These are phyloP conservation scores for Pangasius sanitwongsei DNA, from an alignment of 2,797 vertebrate genomes.

Conservation along the genomic window DNA sequence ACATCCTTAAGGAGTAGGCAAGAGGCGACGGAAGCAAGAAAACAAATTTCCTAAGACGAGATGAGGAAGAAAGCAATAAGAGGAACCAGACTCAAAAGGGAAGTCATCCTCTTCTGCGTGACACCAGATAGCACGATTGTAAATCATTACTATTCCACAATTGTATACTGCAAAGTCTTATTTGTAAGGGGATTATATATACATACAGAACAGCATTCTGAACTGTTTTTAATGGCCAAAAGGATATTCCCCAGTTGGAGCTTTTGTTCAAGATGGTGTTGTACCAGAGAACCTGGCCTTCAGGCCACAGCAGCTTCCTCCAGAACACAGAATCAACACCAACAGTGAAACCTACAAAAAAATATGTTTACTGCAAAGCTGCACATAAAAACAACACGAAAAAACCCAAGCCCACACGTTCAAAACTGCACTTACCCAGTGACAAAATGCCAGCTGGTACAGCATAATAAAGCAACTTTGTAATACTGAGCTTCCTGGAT, in stretches of 20 bases:
- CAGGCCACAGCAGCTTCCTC: conserved; percentile 88
- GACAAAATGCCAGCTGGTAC: conserved; percentile 84
- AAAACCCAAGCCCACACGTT: neutral
- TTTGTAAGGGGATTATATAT: neutral
- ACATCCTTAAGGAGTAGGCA: neutral
- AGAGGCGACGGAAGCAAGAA: neutral
- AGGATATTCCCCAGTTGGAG: conserved; percentile 98
- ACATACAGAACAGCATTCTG: neutral
- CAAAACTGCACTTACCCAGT: conserved; percentile 77
- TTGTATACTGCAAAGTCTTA: neutral
- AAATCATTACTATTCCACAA: neutral
- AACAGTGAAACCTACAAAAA: conserved; percentile 81
- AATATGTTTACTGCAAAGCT: neutral
- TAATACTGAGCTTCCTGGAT: conserved; percentile 76
- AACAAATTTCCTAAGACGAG: neutral
- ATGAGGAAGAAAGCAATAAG: conserved; percentile 6
- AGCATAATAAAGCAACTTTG: conserved; percentile 77
- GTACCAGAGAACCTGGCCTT: conserved; percentile 95
- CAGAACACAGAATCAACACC: conserved; percentile 88
- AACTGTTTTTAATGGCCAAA: conserved; percentile 50
- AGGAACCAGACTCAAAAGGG: conserved; percentile 6
- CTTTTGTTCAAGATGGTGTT: conserved; percentile 94
- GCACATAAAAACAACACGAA: neutral
- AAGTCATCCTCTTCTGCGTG: neutral
- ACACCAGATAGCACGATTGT: neutral